Evolutionary conservation across 2,888 invertebrate genomes (phyloP).

Genomic region (Nomada ruficornis): DNA sequence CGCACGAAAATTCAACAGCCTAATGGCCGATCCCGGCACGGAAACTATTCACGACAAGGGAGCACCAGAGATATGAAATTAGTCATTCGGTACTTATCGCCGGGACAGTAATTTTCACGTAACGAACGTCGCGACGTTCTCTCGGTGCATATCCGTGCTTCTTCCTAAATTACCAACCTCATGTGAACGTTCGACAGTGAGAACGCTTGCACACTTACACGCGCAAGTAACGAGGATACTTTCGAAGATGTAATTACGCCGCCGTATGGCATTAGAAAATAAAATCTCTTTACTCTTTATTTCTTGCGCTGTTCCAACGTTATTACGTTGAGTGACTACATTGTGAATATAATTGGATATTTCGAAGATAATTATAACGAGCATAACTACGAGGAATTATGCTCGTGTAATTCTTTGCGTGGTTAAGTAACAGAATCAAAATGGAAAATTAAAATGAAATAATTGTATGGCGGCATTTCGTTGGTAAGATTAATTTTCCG

Average conservation of each 20-base stretch:
- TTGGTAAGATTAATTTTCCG: too few species aligned
- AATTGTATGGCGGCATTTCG: too few species aligned
- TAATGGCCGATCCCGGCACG: conserved; percentile 22
- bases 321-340: conserved; percentile 18
- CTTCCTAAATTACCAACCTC: conserved; percentile 32
- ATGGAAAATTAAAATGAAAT: too few species aligned
- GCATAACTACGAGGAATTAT: conserved; percentile 13
- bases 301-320: not conserved
- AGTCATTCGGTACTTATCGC: conserved; percentile 41
- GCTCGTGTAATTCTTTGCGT: not conserved
- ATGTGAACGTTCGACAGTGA: not conserved
- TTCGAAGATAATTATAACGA: conserved; percentile 11
- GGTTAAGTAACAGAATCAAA: too few species aligned
- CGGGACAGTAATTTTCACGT: conserved; percentile 54
- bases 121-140: conserved; percentile 45
- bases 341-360: conserved; percentile 13
- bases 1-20: conserved; percentile 14
- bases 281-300: conserved; percentile 12
- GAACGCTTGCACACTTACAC: not conserved
- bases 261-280: conserved; percentile 39
- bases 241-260: conserved; percentile 41
- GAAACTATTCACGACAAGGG: not conserved
- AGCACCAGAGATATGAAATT: conserved; percentile 43
- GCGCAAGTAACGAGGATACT: conserved; percentile 6
- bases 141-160: conserved; percentile 12